Evolutionary conservation across 2,888 invertebrate genomes (phyloP).

Genomic region (Germaria angustata): DNA sequence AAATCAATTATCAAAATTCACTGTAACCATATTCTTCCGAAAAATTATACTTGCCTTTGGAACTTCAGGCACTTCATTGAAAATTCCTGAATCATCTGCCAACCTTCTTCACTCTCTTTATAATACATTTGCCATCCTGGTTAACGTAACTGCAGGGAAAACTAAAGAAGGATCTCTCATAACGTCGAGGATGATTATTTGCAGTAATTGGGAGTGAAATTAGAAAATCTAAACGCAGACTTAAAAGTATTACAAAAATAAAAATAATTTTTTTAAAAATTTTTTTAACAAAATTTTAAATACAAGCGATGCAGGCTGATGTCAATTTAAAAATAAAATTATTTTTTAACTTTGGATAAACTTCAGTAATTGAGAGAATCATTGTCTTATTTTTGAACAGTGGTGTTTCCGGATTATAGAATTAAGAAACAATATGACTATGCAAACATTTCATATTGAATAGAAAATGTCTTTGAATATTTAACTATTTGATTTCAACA

Average conservation of each 20-base stretch:
- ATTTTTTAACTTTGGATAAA: not conserved
- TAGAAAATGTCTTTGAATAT: not conserved
- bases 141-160: not conserved
- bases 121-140: slow-evolving; percentile 10
- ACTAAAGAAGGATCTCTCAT: not conserved
- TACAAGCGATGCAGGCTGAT: not conserved
- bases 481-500: not conserved
- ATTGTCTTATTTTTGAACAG: not conserved
- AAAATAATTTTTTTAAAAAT: not conserved
- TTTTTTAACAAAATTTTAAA: not conserved
- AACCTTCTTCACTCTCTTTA: not conserved
- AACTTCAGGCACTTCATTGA: not conserved
- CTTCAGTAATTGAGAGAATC: not conserved
- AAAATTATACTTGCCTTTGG: not conserved
- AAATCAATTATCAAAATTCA: not conserved
- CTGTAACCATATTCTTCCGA: too few relatives aligned
- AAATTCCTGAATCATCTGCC: not conserved
- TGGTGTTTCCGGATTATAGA: not conserved
- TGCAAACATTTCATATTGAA: not conserved
- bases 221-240: not conserved
- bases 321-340: not conserved
- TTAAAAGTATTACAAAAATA: not conserved
- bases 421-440: not conserved
- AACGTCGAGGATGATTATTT: not conserved
- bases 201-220: not conserved